Base-by-base conservation (phyloP, 2,113 vertebrate genomes). In the Plotosus lineatus region DNA sequence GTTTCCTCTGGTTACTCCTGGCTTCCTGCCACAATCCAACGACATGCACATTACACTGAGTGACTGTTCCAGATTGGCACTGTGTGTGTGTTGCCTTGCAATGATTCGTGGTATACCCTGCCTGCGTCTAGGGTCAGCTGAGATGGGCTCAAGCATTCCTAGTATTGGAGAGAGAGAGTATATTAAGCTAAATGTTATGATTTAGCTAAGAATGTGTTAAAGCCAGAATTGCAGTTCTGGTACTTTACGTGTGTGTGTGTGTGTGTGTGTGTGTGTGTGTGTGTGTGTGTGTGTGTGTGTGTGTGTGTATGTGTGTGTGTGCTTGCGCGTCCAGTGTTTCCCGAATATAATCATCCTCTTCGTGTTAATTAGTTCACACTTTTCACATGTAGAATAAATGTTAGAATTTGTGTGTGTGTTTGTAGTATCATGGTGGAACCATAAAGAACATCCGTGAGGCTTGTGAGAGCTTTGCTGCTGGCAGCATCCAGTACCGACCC, bases 381-480 rank as follows among this genome's bases (percentile, higher is more conserved):
- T 33, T 7, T 33, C 19, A 51, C 40, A 14, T 48, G 26, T 48
- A 10, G 14, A 28, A 19, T 71, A 23, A 19, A 51, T 63, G 44
- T 26, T 53, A 23, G 42, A 3, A 38, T 10, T 3, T 42, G 14
- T 26, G 61, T 21, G 46, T 81, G 1, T 55, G 40, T 73, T 33
- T 77, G 3, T 81, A 99, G 98, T 99, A 98, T 78, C 98, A 99
- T 1, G 90, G 84, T 75, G 91, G 93, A 7, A 99, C 98, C 75
- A 99, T 99, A 90, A 96, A 94, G 93, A 99, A 99, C 0, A 92
- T 99, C 14, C 96, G 97, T 38, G 88, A 94, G 79, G 98, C 98
- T 11, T 95, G 95, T 0, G 96, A 97, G 81, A 98, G 96, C 92
- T 98, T 98, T 81, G 93, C 94, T 56, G 94, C 94, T 1, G 96